These are phyloP conservation scores for Acleris laterana DNA, from an alignment of 2,888 invertebrate species.

Conservation along the genomic window DNA sequence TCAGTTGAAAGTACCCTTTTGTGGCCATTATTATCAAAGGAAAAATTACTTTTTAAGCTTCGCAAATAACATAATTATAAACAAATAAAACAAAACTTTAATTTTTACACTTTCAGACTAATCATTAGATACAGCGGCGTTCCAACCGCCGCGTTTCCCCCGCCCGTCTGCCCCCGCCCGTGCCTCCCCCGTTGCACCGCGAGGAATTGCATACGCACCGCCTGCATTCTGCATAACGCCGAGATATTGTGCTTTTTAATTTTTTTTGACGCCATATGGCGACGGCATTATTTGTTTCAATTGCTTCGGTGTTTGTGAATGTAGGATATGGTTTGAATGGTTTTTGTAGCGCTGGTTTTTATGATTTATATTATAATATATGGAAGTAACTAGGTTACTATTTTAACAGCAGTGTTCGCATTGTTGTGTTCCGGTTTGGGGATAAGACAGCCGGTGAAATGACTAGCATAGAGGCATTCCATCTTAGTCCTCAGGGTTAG, in stretches of 20 bases:
- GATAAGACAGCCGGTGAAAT: no score
- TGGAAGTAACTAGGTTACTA: no score
- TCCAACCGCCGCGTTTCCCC: slow-evolving; percentile 40
- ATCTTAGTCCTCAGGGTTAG: no score
- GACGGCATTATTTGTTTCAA: slow-evolving; percentile 20
- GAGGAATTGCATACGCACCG: slow-evolving; percentile 61
- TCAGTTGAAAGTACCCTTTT: no score
- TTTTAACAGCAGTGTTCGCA: no score
- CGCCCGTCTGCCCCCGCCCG: slow-evolving; percentile 55
- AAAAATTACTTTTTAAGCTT: no score
- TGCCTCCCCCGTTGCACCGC: slow-evolving; percentile 60
- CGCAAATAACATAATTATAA: no score
- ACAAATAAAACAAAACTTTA: no score
- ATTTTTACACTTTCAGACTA: no score
- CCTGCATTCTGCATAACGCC: slow-evolving; percentile 61
- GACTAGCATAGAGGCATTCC: no score
- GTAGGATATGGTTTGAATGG: background rate
- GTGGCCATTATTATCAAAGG: no score
- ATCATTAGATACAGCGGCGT: background rate
- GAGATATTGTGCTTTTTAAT: slow-evolving; percentile 39
- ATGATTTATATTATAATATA: background rate
- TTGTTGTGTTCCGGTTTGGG: no score
- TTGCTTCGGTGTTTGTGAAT: background rate
- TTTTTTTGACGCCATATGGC: slow-evolving; percentile 34
- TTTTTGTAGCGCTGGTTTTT: background rate